phyloP scores from a whole-genome alignment of 2,888 invertebrate genomes.

The Pyrocoelia pectoralis region DNA sequence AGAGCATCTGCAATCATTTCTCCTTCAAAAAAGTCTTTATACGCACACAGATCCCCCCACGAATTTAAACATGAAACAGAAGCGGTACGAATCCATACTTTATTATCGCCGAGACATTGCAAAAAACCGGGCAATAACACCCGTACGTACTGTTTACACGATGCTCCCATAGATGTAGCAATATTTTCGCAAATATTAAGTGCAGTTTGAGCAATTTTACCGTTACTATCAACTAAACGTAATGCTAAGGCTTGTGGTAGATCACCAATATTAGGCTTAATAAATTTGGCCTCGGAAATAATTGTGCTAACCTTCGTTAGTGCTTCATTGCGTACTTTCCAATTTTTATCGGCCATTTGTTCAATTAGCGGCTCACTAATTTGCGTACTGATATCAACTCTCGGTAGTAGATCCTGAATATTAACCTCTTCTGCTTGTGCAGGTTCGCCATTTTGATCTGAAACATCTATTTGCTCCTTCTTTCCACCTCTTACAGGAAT shows the following conservation, averaged over 20 bases:
- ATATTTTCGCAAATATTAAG: constrained; percentile 84
- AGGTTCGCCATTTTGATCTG: constrained; percentile 35
- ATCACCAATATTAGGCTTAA: constrained; percentile 85
- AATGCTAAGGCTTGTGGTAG: constrained; percentile 80
- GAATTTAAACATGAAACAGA: constrained; percentile 85
- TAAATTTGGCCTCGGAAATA: constrained; percentile 78
- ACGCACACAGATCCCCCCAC: constrained; percentile 85
- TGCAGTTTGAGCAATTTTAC: constrained; percentile 86
- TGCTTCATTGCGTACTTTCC: constrained; percentile 88
- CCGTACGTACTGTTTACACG: constrained; percentile 80
- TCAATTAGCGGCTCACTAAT: constrained; percentile 82
- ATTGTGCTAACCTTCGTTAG: constrained; percentile 76
- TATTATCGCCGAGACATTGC: constrained; percentile 70
- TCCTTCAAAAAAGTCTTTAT: constrained; percentile 83
- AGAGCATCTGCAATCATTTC: constrained; percentile 91
- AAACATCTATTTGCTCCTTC: constrained; percentile 39
- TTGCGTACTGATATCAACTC: constrained; percentile 82
- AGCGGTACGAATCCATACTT: constrained; percentile 81
- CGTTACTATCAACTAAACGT: constrained; percentile 89
- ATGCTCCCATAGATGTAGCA: constrained; percentile 83
- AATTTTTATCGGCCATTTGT: constrained; percentile 89
- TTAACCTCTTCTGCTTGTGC: constrained; percentile 61
- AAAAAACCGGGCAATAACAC: constrained; percentile 82
- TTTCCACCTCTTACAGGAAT: constrained; percentile 71
- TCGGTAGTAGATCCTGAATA: constrained; percentile 76